A percentile compares a stretch with the other conserved stretches of the same genome.
phyloP scores from a whole-genome alignment of 2,888 invertebrate genomes.

The Fabriciana adippe region DNA sequence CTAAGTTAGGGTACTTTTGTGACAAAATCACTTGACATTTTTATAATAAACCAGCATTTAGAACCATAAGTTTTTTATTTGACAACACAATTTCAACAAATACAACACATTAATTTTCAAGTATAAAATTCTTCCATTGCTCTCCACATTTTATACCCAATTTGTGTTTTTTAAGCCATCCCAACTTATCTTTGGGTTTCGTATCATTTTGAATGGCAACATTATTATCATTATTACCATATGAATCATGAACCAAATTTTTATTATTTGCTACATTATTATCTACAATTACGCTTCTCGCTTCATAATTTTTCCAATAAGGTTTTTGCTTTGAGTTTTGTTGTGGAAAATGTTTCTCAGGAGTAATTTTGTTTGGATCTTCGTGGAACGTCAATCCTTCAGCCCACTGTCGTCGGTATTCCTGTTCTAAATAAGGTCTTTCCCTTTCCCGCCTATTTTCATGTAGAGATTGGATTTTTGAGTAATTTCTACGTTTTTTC shows the following conservation, averaged over 20 bases:
- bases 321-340: slow-evolving; percentile 28
- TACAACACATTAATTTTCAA: slow-evolving; percentile 48
- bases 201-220: slow-evolving; percentile 5
- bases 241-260: not conserved
- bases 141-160: slow-evolving; percentile 52
- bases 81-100: slow-evolving; percentile 13
- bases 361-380: slow-evolving; percentile 28
- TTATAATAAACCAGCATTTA: not conserved
- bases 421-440: slow-evolving; percentile 63
- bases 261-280: slow-evolving; percentile 20
- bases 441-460: slow-evolving; percentile 8
- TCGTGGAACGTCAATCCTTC: slow-evolving; percentile 55
- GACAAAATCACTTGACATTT: too few relatives aligned
- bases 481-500: not conserved
- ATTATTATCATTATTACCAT: not conserved
- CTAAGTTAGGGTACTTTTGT: too few relatives aligned
- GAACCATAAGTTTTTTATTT: slow-evolving; percentile 29
- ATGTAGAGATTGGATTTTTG: slow-evolving; percentile 13
- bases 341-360: slow-evolving; percentile 39
- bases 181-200: slow-evolving; percentile 45
- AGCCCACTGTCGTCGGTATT: slow-evolving; percentile 61
- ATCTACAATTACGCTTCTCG: slow-evolving; percentile 47
- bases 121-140: slow-evolving; percentile 58
- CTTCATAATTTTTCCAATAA: slow-evolving; percentile 52
- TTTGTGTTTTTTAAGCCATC: slow-evolving; percentile 60